Evolutionary conservation across 2,888 invertebrate species (phyloP).

Genomic region (Tinea trinotella): DNA sequence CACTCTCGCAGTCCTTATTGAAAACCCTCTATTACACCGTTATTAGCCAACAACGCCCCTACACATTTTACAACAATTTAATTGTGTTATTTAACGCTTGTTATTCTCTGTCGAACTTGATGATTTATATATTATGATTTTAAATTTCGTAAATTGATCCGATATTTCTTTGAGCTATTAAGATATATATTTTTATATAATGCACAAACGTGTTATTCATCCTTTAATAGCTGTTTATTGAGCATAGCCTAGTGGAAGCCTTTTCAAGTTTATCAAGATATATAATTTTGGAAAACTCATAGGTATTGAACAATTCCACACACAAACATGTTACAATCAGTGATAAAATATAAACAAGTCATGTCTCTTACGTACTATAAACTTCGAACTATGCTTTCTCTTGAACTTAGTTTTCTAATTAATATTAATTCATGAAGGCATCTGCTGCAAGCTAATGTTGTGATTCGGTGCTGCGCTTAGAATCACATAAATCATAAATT

Average conservation of each 20-base stretch:
- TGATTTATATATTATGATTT: slow-evolving; percentile 32
- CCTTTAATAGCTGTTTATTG: no score
- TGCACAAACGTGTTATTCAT: no score
- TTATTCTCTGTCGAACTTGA: slow-evolving; percentile 34
- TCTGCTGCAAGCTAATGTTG: background rate
- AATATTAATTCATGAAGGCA: slow-evolving; percentile 11
- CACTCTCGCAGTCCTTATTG: slow-evolving; percentile 38
- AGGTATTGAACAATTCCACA: no score
- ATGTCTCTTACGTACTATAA: background rate
- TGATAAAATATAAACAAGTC: background rate
- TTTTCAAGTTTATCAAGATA: no score
- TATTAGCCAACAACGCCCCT: slow-evolving; percentile 48
- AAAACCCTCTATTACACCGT: slow-evolving; percentile 51
- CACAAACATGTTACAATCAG: background rate
- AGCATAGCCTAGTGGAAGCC: no score
- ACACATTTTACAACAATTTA: slow-evolving; percentile 49
- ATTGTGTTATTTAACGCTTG: slow-evolving; percentile 57
- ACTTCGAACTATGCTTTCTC: background rate
- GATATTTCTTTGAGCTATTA: background rate
- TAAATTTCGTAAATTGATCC: background rate
- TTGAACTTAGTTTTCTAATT: background rate
- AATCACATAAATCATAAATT: slow-evolving; percentile 47
- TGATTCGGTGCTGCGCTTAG: slow-evolving; percentile 40
- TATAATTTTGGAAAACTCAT: no score
- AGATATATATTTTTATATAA: background rate